These are phyloP conservation scores for Sarcophilus harrisii DNA, from an alignment of 2,797 vertebrate species.

Conservation along the genomic window DNA sequence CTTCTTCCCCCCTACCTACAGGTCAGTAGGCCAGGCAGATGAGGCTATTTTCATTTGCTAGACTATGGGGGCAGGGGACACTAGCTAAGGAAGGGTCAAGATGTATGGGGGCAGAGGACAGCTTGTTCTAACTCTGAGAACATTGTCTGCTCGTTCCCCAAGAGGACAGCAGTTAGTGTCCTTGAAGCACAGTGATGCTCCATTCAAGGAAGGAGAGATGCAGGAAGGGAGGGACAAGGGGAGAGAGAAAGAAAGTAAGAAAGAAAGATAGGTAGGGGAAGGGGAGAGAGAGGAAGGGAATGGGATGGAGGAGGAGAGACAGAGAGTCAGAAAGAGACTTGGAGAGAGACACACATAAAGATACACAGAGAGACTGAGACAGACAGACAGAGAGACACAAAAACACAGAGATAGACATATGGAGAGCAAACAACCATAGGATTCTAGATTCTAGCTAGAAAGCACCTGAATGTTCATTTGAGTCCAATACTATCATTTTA, in stretches of 20 bases:
- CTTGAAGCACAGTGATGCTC: not conserved
- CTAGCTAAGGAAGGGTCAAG: not conserved
- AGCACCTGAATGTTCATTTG: not conserved
- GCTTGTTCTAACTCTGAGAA: not conserved
- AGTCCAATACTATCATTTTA: not conserved
- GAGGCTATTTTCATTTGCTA: not conserved
- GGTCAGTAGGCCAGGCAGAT: not conserved
- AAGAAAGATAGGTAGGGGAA: not conserved
- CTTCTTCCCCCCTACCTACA: not conserved
- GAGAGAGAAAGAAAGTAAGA: not conserved
- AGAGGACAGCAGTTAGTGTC: not conserved
- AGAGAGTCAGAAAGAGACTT: too few relatives aligned
- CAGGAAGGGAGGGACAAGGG: not conserved
- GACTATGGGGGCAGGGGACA: not conserved
- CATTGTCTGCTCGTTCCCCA: not conserved
- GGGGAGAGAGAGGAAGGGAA: not conserved
- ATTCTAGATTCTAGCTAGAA: not conserved
- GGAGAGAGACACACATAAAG: too few relatives aligned
- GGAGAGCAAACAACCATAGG: not conserved
- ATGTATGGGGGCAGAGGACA: not conserved
- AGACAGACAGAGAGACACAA: too few relatives aligned
- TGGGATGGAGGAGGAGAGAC: too few relatives aligned
- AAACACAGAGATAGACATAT: not conserved
- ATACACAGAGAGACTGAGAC: too few relatives aligned
- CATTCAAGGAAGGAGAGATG: not conserved